These are phyloP conservation scores for Agrochola circellaris DNA, from an alignment of 2,888 invertebrate genomes.

Conservation along the genomic window DNA sequence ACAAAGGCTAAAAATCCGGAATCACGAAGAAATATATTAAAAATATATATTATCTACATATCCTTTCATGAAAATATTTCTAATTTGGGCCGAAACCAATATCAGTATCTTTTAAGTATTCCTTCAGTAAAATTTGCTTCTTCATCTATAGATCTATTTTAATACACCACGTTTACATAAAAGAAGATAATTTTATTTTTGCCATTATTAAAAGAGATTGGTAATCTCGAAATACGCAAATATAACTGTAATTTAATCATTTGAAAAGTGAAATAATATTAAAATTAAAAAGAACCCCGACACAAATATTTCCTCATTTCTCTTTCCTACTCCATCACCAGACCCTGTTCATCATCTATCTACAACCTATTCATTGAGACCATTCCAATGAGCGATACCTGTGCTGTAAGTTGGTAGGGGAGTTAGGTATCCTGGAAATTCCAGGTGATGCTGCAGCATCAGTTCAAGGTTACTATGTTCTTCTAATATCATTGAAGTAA, in stretches of 20 bases:
- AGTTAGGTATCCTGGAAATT: too few relatives aligned
- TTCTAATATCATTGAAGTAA: too few relatives aligned
- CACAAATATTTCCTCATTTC: too few relatives aligned
- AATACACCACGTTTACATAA: slow-evolving; percentile 20
- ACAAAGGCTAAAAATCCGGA: background rate
- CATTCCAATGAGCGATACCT: too few relatives aligned
- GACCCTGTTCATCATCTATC: too few relatives aligned
- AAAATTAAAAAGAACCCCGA: too few relatives aligned
- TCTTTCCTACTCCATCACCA: too few relatives aligned
- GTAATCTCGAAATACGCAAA: background rate
- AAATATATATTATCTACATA: background rate
- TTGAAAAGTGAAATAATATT: too few relatives aligned
- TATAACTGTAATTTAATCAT: background rate
- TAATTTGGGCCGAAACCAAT: slow-evolving; percentile 20
- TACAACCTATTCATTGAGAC: too few relatives aligned
- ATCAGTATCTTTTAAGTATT: slow-evolving; percentile 30
- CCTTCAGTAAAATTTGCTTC: slow-evolving; percentile 27
- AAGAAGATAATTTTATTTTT: slow-evolving; percentile 16
- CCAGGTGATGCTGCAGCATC: too few relatives aligned
- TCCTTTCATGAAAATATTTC: slow-evolving; percentile 3
- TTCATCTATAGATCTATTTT: slow-evolving; percentile 15
- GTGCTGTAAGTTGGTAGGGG: too few relatives aligned
- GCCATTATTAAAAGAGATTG: slow-evolving; percentile 7
- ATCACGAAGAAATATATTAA: slow-evolving; percentile 22
- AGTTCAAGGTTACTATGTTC: too few relatives aligned